Base-by-base conservation (phyloP, 2,888 invertebrate species). In the Chrysolina americana region DNA sequence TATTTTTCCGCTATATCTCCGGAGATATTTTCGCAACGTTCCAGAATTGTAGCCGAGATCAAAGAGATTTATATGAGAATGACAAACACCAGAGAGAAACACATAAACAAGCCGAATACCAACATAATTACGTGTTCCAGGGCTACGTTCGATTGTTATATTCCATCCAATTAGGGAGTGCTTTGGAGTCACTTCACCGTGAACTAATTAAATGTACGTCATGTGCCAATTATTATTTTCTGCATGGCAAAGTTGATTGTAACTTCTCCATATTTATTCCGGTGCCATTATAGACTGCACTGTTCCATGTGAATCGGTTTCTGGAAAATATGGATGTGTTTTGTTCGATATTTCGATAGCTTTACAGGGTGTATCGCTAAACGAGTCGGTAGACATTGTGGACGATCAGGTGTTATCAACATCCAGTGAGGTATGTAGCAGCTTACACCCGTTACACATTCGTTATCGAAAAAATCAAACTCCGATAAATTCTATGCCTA, bases 171-270 rank as follows among this genome's bases (percentile, higher is more conserved):
- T 78, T 78, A 78, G 74, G 41, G 66, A 41, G 63, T 68, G 74
- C 71, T 76, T 74, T 65, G 70, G 59, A 74, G 47, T 72, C 47
- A 70, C 59, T 73, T 71, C 65, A 64, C 41, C 75, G 69, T 77
- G 47, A 70, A 68, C 76, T 73, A 77, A 78, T 78, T 77, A 74
- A 70, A 66, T 72, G 70, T 70, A 68, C 72, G 72, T 73, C 74
- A 74, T 59, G 76, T 65, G 73, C 76, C 77, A 78, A 78, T 78
- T 78, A 78, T 77, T 78, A 73, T 76, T 75, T 77, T 77, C 75
- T 66, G 76, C 77, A 50, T 75, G 75, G 74, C 68, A 56, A 53
- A 72, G 68, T 72, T 70, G 72, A 77, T 77, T 77, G 70, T 73
- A 70, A 69, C 69, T 74, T n/a, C 65, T 65, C 48, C 19, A 70